Base-by-base conservation (phyloP, 2,888 invertebrate genomes). In the Pardosa pseudoannulata region DNA sequence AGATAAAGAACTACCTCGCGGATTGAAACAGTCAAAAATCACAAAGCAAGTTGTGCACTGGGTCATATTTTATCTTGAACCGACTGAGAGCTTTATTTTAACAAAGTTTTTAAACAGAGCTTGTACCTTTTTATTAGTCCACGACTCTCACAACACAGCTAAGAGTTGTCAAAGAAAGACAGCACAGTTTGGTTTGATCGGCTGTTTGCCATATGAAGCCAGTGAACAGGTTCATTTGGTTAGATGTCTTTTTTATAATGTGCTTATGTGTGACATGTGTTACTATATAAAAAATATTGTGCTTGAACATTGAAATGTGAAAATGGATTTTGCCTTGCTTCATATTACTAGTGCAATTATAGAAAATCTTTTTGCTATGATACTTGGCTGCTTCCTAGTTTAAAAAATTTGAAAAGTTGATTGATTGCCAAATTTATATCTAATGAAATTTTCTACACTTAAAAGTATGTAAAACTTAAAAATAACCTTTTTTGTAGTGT, bases 31-130 rank as follows among this genome's bases (percentile, higher is more conserved):
- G 31, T 36, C 32, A 19, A 16, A n/a, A 32, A 31, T 13, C 32
- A 32, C 36, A 32, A 31, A 32, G 23, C 67, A 67, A 32, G 56
- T 13, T 56, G 5, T 56, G 56, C 56, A 16, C 56, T 56, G 56
- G 56, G 56, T 75, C 32, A 39, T 75, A 64, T 82, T 75, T 62
- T 56, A 75, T 50, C 75, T 82, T 75, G 36, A 68, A 56, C 81
- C 75, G 46, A 71, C 74, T 71, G 79, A 86, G 85, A 86, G 85
- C 85, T 86, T 86, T 86, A 76, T 83, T 86, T 79, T 86, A 56
- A 79, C 85, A 86, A 79, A 86, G 79, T 86, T 86, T 86, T 86
- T 79, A 79, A 74, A 73, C 79, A 79, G 85, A 86, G 85, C 85
- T 86, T 79, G 85, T 85, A 79, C 74, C 67, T 46, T 85, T 67